Evolutionary conservation across 2,888 invertebrate species (phyloP).

Genomic region (Drosophila aldrichi): DNA sequence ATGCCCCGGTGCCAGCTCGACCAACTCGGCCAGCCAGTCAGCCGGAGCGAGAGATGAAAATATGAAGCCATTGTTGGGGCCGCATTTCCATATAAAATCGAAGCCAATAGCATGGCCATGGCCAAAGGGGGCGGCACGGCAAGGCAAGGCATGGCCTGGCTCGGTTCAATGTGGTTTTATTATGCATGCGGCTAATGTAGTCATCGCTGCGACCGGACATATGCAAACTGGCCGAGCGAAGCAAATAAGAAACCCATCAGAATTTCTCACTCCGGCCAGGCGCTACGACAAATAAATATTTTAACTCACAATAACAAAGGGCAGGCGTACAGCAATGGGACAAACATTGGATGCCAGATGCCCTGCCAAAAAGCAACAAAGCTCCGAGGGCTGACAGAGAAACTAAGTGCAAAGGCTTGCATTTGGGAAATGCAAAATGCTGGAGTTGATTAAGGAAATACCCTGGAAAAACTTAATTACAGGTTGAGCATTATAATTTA

Average conservation of each 20-base stretch:
- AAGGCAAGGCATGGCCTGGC: slow-evolving; percentile 3
- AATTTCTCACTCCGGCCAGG: slow-evolving; percentile 82
- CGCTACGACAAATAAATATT: slow-evolving; percentile 84
- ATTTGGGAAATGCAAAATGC: too few species aligned
- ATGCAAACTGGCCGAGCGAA: slow-evolving; percentile 67
- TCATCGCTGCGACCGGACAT: slow-evolving; percentile 69
- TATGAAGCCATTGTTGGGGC: slow-evolving; percentile 78
- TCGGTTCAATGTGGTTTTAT: slow-evolving; percentile 40
- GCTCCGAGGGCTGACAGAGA: slow-evolving; percentile 24
- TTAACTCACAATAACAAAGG: slow-evolving; percentile 82
- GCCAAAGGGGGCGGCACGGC: slow-evolving; percentile 16
- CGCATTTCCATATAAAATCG: slow-evolving; percentile 78
- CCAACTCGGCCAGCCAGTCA: slow-evolving; percentile 12
- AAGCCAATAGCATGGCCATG: slow-evolving; percentile 46
- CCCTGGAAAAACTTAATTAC: not conserved
- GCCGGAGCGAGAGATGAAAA: slow-evolving; percentile 64
- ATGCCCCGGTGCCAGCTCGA: slow-evolving; percentile 54
- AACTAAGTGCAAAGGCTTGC: not conserved
- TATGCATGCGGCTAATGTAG: slow-evolving; percentile 79
- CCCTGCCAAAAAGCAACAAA: slow-evolving; percentile 17
- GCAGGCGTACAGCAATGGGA: slow-evolving; percentile 41
- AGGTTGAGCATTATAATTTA: not conserved
- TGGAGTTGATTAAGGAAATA: not conserved
- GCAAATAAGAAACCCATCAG: slow-evolving; percentile 81
- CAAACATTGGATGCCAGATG: slow-evolving; percentile 41